These are phyloP conservation scores for Geodia barretti DNA, from an alignment of 37 sponge, comb jelly and placozoan species.

Conservation along the genomic window DNA sequence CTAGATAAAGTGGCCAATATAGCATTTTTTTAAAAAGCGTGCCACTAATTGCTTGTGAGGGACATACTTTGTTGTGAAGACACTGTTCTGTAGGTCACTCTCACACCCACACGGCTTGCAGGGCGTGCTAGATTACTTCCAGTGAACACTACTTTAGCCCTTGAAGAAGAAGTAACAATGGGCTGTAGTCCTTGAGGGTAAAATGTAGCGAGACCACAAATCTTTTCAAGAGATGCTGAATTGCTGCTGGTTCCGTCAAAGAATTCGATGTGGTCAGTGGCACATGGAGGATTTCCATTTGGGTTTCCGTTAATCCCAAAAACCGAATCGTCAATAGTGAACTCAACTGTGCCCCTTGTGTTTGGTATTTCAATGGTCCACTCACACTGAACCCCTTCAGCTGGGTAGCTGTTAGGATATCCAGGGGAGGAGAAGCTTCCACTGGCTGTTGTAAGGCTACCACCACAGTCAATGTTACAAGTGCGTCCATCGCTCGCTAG, in stretches of 20 bases:
- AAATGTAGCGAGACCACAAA: not conserved
- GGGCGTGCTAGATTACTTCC: not conserved
- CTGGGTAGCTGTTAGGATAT: conserved; percentile 3
- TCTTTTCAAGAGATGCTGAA: not conserved
- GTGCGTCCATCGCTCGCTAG: not conserved
- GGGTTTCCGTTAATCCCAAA: not conserved
- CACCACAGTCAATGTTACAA: conserved; percentile 14
- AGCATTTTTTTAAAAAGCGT: too few relatives aligned
- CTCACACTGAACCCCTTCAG: not conserved
- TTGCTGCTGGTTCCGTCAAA: not conserved
- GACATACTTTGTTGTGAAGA: too few relatives aligned
- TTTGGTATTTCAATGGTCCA: not conserved
- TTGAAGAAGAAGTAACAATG: not conserved
- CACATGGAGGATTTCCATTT: not conserved
- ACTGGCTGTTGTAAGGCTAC: not conserved
- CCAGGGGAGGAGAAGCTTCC: conserved; percentile 46
- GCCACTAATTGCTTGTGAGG: too few relatives aligned
- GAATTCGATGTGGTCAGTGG: not conserved
- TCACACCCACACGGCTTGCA: not conserved
- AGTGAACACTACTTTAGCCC: not conserved
- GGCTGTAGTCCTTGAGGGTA: not conserved
- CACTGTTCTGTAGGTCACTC: not conserved
- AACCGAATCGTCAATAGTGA: not conserved
- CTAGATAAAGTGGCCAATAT: too few relatives aligned
- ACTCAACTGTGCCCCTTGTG: not conserved